Base-by-base conservation (phyloP, 2,888 invertebrate genomes). In the Campaea margaritaria region DNA sequence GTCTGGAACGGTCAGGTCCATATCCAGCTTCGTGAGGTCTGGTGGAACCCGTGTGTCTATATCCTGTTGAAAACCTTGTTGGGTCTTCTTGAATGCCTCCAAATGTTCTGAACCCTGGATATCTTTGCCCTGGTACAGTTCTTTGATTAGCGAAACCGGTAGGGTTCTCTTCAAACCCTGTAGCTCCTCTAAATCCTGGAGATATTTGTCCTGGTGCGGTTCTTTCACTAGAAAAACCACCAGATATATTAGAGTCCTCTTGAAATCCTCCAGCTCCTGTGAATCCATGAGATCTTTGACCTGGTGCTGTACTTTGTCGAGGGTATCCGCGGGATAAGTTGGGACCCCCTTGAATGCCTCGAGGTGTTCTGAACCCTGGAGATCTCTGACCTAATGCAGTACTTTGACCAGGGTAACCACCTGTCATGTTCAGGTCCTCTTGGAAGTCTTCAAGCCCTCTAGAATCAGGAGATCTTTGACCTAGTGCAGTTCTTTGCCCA, bases 31-130 rank as follows among this genome's bases (percentile, higher is more conserved):
- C 36, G 16, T 38, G 38, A 21, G 47, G 55, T 36, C 45, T 44
- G 0, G 50, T 41, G 0, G 49, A 27, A 10, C 44, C 55, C n/a
- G 53, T 53, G 13, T 51, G 57, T 59, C 27, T 48, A 38, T 58
- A 54, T 15, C 42, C 28, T 28, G 44, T 44, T 9, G 63, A 55
- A 10, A 50, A 28, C 7, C 39, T 38, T 3, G 51, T 14, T 9
- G 31, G 31, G 9, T 31, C 31, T 9, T 31, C 31, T 31, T 3
- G 31, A 7, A 31, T 1, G 9, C 31, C 9, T 31, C 31, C 31
- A 31, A 9, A 9, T 10, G 5, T 9, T 31, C 12, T 36, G 1
- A n/a, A 11, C n/a, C n/a, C 36, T 36, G 12, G 36, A 36, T 2
- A 36, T 5, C 46, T 9, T 11, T 14, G 14, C 0, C 2, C 13